Evolutionary conservation across 2,113 vertebrate species (phyloP).

Genomic region (Callithrix jacchus): DNA sequence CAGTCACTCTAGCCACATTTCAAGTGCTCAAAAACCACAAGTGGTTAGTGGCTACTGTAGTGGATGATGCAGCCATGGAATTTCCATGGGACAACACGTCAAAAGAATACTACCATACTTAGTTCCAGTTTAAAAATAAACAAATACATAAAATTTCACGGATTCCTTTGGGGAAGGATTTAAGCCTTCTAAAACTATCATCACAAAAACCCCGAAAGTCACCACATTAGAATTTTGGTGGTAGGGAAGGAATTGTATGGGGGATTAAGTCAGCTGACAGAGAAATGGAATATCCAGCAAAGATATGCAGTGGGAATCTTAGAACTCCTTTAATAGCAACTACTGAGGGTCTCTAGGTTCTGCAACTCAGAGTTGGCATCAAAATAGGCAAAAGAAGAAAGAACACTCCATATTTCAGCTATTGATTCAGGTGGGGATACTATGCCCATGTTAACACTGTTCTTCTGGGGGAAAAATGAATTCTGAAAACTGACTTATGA

Average conservation of each 20-base stretch:
- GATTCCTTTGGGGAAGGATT: background rate
- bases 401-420: background rate
- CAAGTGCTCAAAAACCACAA: background rate
- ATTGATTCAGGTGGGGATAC: background rate
- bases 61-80: background rate
- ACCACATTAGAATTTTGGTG: conserved; percentile 26
- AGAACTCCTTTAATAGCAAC: background rate
- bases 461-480: background rate
- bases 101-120: background rate
- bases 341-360: background rate
- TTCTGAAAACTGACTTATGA: conserved; percentile 2
- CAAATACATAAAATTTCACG: background rate
- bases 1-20: background rate
- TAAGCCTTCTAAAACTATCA: background rate
- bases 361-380: background rate
- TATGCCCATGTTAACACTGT: background rate
- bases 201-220: conserved; percentile 1
- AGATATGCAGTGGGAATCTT: background rate
- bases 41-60: background rate
- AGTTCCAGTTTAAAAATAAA: background rate
- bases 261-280: conserved; percentile 2
- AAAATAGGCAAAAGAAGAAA: conserved; percentile 30
- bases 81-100: background rate
- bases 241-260: background rate
- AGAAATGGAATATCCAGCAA: conserved; percentile 49